Evolutionary conservation across 2,888 invertebrate species (phyloP), one percentile per base, ranked within the genome.

Genomic region (Cephonodes hylas): DNA sequence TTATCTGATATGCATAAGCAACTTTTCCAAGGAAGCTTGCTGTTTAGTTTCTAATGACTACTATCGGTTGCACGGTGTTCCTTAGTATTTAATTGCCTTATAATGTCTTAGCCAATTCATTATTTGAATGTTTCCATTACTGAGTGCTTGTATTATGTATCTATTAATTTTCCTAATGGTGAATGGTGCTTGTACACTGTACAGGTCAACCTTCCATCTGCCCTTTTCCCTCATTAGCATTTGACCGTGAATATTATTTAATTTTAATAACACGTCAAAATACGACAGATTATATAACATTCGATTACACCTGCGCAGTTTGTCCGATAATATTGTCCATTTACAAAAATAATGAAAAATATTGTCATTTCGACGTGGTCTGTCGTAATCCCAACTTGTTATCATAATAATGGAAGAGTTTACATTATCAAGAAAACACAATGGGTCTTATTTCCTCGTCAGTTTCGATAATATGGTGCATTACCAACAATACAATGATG

Each of bases 381-480:
- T 56, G 53, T 42, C 65, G 69, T 69, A 76, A 80, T 74, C 67
- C 67, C 64, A 71, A 68, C 66, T 72, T 80, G 75, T 83, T 81
- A 83, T 81, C 76, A 83, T 78, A 84, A 83, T 76, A 78, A 71
- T 66, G 56, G 61, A 65, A 70, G 66, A 72, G 84, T 83, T 86
- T 83, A 85, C 80, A 78, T 81, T 80, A 84, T 70, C 72, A 73
- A 71, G 70, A 73, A 79, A 80, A 80, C 79, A 86, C 85, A 85
- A 87, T 84, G 79, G 78, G 64, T 59, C 70, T 73, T 74, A 76
- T 84, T 86, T 84, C 84, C 83, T 83, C 71, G 73, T 78, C 77
- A 75, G 78, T 81, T 82, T 79, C 75, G 73, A 80, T 85, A 83
- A 80, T 85, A 77, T 74, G 68, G 67, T 66, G 70, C 69, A 76